Base-by-base conservation (phyloP, 2,113 vertebrate genomes). In the Ardeotis arabs region DNA sequence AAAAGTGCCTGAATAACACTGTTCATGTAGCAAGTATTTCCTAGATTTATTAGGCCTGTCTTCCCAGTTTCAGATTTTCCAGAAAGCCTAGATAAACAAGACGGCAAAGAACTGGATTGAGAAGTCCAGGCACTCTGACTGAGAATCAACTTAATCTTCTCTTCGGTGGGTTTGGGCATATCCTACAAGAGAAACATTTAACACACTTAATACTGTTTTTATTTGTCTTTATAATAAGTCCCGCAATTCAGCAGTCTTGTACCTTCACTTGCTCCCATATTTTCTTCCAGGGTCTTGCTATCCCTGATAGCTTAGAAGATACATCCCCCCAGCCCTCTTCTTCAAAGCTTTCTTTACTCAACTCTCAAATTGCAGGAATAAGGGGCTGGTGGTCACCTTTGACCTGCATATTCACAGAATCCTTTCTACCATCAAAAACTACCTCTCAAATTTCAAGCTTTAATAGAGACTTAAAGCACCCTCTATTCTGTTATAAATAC, bases 81-180 rank as follows among this genome's bases (percentile, higher is more conserved):
- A 91, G 98, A 97, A 95, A 99, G 98, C 98, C 98, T 99, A 96
- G 99, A 98, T 80, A 99, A 97, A 97, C 99, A 99, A 70, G 99
- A 98, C 53, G 98, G 98, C 96, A 99, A 98, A 49, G 99, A 99
- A 98, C 98, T 99, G 90, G 99, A 99, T 95, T 99, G 99, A 74
- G 99, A 99, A 27, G 99, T 99, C 99, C 99, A 99, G 95, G 99
- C 99, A 98, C 99, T 99, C 98, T 99, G 99, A 98, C 97, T 99
- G 96, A 99, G 98, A 96, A 99, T 98, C 94, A 99, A 91, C 94
- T 99, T 99, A 84, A 99, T 99, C 96, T 99, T 99, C 72, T 99
- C 99, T 97, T 99, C 99, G 94, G 90, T 97, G 47, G 99, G 99
- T 96, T 99, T 99, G 80, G 99, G 98, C 81, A 99, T 98, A 92